A percentile compares a stretch with the other conserved stretches of the same genome.
These are phyloP conservation scores for Gymnodraco acuticeps DNA, from an alignment of 2,797 vertebrate species.

Conservation along the genomic window DNA sequence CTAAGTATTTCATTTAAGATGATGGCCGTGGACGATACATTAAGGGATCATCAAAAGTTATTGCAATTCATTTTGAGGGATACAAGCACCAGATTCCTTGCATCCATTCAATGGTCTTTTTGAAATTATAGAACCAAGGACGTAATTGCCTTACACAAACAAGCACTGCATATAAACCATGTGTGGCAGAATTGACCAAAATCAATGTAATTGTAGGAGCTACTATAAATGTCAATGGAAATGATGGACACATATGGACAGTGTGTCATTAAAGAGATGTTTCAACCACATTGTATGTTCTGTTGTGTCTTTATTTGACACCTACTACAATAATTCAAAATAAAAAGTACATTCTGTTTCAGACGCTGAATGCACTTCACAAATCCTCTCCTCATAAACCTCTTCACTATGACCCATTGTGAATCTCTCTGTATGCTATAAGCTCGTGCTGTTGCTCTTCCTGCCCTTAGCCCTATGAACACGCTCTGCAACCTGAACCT, in stretches of 20 bases:
- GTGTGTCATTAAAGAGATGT: constrained; percentile 10
- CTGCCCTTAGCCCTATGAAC: constrained; percentile 50
- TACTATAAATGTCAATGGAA: neutral
- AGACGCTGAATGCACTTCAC: constrained; percentile 39
- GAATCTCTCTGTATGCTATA: constrained; percentile 42
- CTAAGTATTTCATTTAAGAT: too few species aligned
- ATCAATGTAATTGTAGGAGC: neutral
- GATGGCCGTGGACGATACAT: neutral
- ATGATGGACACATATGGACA: neutral
- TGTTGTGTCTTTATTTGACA: constrained; percentile 19
- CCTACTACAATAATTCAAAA: constrained; percentile 3
- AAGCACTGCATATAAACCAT: neutral
- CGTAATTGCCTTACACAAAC: too few species aligned
- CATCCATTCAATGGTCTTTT: neutral
- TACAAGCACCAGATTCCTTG: neutral
- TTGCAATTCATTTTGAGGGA: neutral
- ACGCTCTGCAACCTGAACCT: constrained; percentile 51
- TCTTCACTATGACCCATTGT: constrained; percentile 47
- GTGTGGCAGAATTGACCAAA: neutral
- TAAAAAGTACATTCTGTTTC: constrained; percentile 21
- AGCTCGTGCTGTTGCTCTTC: constrained; percentile 51
- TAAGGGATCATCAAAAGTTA: neutral
- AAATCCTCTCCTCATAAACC: constrained; percentile 43
- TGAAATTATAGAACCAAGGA: neutral
- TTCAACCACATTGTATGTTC: constrained; percentile 13